A percentile compares a stretch with the other conserved stretches of the same genome.
phyloP scores from a whole-genome alignment of 2,888 invertebrate genomes.

The Nemurella pictetii region DNA sequence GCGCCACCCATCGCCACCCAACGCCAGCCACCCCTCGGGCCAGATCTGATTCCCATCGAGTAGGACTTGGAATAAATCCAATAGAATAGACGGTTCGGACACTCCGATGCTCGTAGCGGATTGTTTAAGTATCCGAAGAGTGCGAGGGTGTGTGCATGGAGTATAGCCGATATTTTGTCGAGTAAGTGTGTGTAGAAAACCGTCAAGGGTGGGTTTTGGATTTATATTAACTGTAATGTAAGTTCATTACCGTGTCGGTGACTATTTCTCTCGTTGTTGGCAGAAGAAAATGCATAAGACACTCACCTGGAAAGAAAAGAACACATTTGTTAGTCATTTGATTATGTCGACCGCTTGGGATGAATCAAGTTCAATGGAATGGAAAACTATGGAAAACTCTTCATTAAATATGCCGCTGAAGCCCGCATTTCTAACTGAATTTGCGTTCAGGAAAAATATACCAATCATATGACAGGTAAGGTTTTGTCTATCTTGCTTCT shows the following conservation, averaged over 20 bases:
- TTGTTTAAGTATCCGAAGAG: not conserved
- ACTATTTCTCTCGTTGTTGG: not conserved
- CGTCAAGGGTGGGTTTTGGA: not conserved
- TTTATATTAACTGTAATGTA: no score
- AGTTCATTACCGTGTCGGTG: not conserved
- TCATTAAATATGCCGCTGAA: no score
- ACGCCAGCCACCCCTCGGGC: no score
- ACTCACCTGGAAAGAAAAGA: constrained; percentile 12
- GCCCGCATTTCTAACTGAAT: no score
- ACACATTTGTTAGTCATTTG: not conserved
- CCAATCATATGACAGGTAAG: no score
- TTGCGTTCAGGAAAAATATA: no score
- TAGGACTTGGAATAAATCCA: not conserved
- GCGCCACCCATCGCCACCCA: no score
- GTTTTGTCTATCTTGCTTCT: no score
- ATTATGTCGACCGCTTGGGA: no score
- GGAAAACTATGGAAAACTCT: no score
- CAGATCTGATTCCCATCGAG: not conserved
- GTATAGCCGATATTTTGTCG: not conserved
- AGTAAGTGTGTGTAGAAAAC: not conserved
- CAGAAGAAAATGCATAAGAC: not conserved
- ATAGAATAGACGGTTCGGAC: not conserved
- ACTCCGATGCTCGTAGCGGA: not conserved
- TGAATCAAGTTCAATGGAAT: no score
- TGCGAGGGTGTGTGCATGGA: not conserved